phyloP scores from a whole-genome alignment of 2,888 invertebrate species.

The Bursaphelenchus okinawaensis region DNA sequence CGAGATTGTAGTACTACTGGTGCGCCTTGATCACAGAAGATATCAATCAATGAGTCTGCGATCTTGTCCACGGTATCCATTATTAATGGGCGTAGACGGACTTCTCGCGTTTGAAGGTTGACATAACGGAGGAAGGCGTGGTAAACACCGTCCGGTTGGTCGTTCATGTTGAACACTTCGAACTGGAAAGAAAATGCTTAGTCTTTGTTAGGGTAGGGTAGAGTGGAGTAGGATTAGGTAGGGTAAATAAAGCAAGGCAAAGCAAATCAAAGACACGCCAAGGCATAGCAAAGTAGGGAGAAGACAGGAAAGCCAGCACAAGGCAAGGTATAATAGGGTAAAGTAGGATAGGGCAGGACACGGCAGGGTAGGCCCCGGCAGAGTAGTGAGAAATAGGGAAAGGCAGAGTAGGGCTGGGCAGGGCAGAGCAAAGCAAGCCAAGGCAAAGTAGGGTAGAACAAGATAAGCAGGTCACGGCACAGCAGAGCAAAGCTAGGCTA shows the following conservation, averaged over 20 bases:
- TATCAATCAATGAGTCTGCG: slow-evolving; percentile 10
- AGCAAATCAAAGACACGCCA: background rate
- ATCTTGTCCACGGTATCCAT: slow-evolving; percentile 20
- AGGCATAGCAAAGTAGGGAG: no score
- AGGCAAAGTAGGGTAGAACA: no score
- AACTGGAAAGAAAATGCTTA: slow-evolving; percentile 6
- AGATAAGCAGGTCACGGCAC: no score
- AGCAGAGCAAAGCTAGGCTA: no score
- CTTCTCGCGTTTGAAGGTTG: slow-evolving; percentile 21
- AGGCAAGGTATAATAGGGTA: no score
- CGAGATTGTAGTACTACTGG: slow-evolving; percentile 26
- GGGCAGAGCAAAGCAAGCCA: no score
- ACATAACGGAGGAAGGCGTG: slow-evolving; percentile 22
- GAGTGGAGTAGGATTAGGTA: background rate
- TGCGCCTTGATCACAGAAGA: slow-evolving; percentile 28
- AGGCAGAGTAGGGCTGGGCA: no score
- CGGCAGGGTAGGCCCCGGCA: no score
- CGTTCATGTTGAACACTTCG: slow-evolving; percentile 22
- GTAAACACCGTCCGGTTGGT: slow-evolving; percentile 27
- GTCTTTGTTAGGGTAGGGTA: background rate
- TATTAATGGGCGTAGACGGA: slow-evolving; percentile 23
- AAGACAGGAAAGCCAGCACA: no score
- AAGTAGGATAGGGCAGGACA: no score
- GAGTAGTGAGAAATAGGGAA: no score
- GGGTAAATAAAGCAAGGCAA: no score